Evolutionary conservation across 2,888 invertebrate genomes (phyloP).

Genomic region (Ryuthela nishihirai): DNA sequence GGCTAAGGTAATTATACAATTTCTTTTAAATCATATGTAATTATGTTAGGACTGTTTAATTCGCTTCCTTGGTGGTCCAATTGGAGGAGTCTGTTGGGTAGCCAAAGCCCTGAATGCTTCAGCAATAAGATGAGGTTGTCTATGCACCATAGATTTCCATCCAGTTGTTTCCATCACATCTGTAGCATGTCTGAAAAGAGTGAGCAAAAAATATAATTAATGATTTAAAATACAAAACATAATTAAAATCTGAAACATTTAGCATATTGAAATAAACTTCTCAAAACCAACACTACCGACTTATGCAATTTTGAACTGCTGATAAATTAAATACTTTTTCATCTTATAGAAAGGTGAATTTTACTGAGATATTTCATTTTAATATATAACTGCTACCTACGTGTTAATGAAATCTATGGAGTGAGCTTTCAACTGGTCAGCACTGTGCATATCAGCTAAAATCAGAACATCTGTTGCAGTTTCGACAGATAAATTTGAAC

Average conservation of each 20-base stretch:
- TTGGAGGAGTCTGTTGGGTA: conserved; percentile 97
- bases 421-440: conserved; percentile 96
- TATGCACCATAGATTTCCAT: conserved; percentile 96
- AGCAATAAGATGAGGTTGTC: conserved; percentile 96
- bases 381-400: too few species aligned
- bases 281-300: too few species aligned
- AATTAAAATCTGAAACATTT: too few species aligned
- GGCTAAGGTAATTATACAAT: too few species aligned
- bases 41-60: conserved; percentile 75
- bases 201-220: too few species aligned
- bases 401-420: conserved; percentile 99
- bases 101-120: conserved; percentile 98
- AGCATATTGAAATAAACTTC: too few species aligned
- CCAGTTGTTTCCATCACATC: conserved; percentile 98
- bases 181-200: conserved; percentile 94
- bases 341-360: too few species aligned
- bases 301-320: too few species aligned
- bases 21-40: too few species aligned
- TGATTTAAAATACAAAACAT: too few species aligned
- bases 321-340: too few species aligned
- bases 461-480: conserved; percentile 96
- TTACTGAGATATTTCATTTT: too few species aligned
- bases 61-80: conserved; percentile 93
- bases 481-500: conserved; percentile 88
- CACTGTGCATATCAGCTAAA: conserved; percentile 94